Percentiles rank a stretch among this genome's conserved stretches.
Evolutionary conservation across 2,797 vertebrate genomes (phyloP).

Genomic region (Sciaenops ocellatus): DNA sequence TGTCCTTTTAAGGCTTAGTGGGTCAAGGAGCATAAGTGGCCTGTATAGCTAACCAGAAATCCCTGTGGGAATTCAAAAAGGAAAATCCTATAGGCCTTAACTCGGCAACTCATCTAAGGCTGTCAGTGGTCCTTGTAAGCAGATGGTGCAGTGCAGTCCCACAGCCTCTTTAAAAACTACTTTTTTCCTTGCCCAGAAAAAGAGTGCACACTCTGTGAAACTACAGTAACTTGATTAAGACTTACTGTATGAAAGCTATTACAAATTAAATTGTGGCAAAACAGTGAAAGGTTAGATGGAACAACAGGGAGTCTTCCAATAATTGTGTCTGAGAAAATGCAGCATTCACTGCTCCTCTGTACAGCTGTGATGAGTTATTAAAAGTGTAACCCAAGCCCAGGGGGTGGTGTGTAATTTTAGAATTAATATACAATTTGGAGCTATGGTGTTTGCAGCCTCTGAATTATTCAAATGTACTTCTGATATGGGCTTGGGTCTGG

Average conservation of each 20-base stretch:
- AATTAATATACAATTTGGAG: conserved; percentile 86
- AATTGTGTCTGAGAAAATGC: conserved; percentile 62
- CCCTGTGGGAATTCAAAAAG: conserved; percentile 47
- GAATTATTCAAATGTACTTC: conserved; percentile 81
- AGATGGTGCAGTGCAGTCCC: conserved; percentile 50
- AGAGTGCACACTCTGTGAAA: conserved; percentile 15
- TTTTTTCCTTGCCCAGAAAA: conserved; percentile 28
- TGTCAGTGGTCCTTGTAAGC: conserved; percentile 29
- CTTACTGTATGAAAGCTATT: conserved; percentile 55
- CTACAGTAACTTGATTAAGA: conserved; percentile 69
- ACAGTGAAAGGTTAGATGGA: conserved; percentile 51
- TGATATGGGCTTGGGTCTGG: conserved; percentile 60
- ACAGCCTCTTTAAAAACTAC: conserved; percentile 28
- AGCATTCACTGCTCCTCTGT: conserved; percentile 41
- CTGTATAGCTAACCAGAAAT: conserved; percentile 41
- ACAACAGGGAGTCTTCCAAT: conserved; percentile 63
- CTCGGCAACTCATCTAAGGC: conserved; percentile 35
- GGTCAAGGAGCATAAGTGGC: conserved; percentile 68
- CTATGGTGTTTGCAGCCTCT: conserved; percentile 73
- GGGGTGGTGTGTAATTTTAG: conserved; percentile 77
- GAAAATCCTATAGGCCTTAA: conserved; percentile 48
- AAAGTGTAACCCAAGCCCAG: conserved; percentile 73
- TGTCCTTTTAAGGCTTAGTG: conserved; percentile 64
- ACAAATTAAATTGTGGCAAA: conserved; percentile 66
- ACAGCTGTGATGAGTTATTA: conserved; percentile 77